Percentiles rank a stretch among this genome's conserved stretches.
These are phyloP conservation scores for Phalacrocorax pelagicus DNA, from an alignment of 2,113 vertebrate species.

Conservation along the genomic window DNA sequence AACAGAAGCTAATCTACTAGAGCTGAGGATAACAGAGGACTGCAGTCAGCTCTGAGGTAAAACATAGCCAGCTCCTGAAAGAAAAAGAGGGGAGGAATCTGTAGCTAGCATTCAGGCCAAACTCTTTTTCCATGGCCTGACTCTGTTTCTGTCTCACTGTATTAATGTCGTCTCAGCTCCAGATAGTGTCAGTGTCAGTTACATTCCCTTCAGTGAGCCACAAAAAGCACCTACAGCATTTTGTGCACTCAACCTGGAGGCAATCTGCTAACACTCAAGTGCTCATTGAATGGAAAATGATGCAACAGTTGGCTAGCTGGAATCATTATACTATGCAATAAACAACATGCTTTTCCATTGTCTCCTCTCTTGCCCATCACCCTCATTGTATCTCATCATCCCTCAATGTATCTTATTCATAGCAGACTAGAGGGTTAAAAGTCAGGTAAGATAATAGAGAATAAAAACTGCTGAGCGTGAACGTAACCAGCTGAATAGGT, in stretches of 20 bases:
- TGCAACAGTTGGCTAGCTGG: constrained; percentile 52
- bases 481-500: rapidly evolving
- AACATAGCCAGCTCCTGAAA: background rate
- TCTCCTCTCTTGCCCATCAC: background rate
- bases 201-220: constrained; percentile 50
- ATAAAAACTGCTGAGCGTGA: background rate
- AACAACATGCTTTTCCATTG: background rate
- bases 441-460: background rate
- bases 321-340: constrained; percentile 13
- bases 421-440: background rate
- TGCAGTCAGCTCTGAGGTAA: background rate
- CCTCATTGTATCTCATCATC: background rate
- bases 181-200: constrained; percentile 5
- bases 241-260: constrained; percentile 54
- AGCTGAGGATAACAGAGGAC: background rate
- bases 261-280: constrained; percentile 59
- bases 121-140: background rate
- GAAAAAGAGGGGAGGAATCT: background rate
- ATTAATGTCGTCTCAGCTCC: background rate
- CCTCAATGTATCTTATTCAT: background rate
- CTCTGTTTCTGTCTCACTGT: background rate
- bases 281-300: constrained; percentile 62
- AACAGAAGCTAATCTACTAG: background rate
- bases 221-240: constrained; percentile 55
- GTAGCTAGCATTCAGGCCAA: background rate